Percentiles rank a stretch among this genome's conserved stretches.
Conservation (phyloP, 2,113 vertebrate genomes). For the Hyperopisus bebe region DNA sequence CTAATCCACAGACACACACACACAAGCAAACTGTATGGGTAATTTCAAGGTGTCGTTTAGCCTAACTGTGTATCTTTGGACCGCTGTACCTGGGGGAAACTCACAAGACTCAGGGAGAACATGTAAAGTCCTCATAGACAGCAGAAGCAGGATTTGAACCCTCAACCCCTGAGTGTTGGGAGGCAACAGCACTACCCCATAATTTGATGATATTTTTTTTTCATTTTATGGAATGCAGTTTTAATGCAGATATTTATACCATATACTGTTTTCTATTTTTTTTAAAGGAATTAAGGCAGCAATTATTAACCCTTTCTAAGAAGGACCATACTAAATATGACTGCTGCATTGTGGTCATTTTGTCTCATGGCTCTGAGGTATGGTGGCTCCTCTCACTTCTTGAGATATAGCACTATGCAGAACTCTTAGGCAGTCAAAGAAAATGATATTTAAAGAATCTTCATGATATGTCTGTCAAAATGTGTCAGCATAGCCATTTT, state of each 20-base stretch:
- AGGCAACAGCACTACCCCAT: background rate
- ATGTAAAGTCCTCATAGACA: background rate
- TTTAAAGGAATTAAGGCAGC: conserved; percentile 65
- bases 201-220: background rate
- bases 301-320: conserved; percentile 59
- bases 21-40: background rate
- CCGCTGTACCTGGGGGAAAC: background rate
- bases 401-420: background rate
- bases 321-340: conserved; percentile 68
- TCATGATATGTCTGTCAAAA: background rate
- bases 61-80: background rate
- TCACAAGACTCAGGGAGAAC: background rate
- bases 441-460: background rate
- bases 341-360: conserved; percentile 85
- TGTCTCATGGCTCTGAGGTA: conserved; percentile 91
- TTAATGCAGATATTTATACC: background rate
- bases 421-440: background rate
- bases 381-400: background rate
- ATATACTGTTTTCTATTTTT: conserved; percentile 13
- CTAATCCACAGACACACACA: too few relatives aligned
- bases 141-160: background rate
- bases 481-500: background rate
- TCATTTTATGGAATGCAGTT: background rate
- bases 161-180: background rate
- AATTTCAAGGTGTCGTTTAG: background rate